A percentile compares a stretch with the other conserved stretches of the same genome.
Conservation (phyloP, 2,113 vertebrate genomes). For the Sphyrna mokarran region DNA sequence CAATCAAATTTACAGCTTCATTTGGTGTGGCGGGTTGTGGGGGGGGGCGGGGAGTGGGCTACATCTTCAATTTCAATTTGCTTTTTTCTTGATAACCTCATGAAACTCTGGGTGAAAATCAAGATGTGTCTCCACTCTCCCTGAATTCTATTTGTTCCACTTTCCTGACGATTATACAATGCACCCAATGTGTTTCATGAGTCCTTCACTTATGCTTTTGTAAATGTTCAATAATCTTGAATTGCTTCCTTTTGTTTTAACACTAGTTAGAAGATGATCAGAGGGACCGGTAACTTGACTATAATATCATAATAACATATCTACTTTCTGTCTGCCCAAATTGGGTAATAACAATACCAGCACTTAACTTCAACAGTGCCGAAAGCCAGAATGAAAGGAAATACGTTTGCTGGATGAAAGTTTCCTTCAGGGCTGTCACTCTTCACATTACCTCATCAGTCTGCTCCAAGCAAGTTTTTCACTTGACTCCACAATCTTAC, state of each 20-base stretch:
- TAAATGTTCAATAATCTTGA: neutral
- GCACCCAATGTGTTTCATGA: neutral
- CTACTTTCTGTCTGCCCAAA: neutral
- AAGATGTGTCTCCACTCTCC: neutral
- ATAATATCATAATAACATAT: neutral
- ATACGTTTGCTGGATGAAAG: neutral
- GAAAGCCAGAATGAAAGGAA: neutral
- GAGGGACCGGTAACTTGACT: neutral
- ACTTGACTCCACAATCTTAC: neutral
- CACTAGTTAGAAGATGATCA: neutral
- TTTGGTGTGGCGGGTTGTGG: neutral
- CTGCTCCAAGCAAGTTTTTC: neutral
- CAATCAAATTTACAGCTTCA: neutral
- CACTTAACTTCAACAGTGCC: neutral
- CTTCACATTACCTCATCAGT: neutral
- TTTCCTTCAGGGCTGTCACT: neutral
- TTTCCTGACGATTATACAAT: neutral
- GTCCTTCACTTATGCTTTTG: neutral
- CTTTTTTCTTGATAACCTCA: neutral
- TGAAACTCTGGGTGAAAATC: neutral
- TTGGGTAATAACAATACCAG: neutral
- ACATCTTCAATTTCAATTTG: neutral
- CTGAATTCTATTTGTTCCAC: neutral
- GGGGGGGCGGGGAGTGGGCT: neutral
- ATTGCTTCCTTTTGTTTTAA: neutral